Base-by-base conservation (phyloP, 2,888 invertebrate species). In the Drosophila austrosaltans region DNA sequence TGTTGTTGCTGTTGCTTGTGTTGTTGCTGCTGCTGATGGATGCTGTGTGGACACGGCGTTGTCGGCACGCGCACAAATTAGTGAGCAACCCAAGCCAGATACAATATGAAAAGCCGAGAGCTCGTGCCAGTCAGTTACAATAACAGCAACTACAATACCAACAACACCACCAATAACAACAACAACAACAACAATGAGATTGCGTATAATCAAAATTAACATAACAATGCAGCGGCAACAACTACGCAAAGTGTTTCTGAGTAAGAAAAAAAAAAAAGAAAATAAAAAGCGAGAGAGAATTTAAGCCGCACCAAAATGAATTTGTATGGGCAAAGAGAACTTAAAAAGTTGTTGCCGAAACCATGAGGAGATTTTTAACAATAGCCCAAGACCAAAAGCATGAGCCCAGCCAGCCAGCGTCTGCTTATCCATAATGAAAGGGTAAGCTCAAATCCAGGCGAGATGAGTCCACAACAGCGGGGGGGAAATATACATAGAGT, bases 1-100 rank as follows among this genome's bases (percentile, higher is more conserved):
- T 48, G 20, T 20, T 44, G 44, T 32, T 48, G 48, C 16, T 48
- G 16, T 22, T 8, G 48, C 48, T 48, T 16, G 7, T 28, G 42
- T 44, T 44, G 20, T 20, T 44, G 44, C 20, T 20, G 16, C n/a
- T 7, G 44, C 44, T 48, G 66, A 59, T 63, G 69, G 62, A 75
- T 79, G 69, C 78, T 69, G 58, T 36, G 66, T 62, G 57, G 42
- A 25, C 65, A 70, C 58, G 63, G 76, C 62, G 63, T 61, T 67
- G 77, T 68, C 72, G 85, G 87, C 85, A 85, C 85, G 85, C 85
- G 85, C 72, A 76, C 85, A 87, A 87, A 86, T 86, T 87, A 86
- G 85, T 85, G 78, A 72, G 83, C 69, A 80, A 69, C 30, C n/a
- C n/a, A 20, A 3, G 28, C 30, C 53, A 62, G 62, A n/a, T 59